These are phyloP conservation scores for Lamellibrachia luymesi DNA, from an alignment of 1,140 invertebrate species.

Conservation along the genomic window DNA sequence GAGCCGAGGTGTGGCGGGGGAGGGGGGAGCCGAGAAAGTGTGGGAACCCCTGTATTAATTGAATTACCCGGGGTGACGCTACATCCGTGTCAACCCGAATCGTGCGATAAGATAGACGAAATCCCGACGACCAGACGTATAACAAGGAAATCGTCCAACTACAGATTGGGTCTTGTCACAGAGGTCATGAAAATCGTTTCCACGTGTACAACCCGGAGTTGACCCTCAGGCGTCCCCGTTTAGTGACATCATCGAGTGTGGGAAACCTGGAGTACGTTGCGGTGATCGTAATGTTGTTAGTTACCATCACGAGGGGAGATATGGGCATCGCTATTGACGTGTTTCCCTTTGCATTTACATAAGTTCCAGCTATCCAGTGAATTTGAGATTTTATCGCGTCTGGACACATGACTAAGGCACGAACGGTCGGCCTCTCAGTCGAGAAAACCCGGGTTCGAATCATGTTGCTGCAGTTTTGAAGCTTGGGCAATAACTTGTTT, in stretches of 20 bases:
- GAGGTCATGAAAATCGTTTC: background rate
- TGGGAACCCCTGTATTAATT: background rate
- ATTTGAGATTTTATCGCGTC: too few species aligned
- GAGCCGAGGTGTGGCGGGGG: too few species aligned
- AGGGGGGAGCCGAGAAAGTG: background rate
- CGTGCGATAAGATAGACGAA: background rate
- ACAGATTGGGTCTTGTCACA: background rate
- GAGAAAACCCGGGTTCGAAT: too few species aligned
- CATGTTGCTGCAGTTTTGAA: too few species aligned
- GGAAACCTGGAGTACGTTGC: background rate
- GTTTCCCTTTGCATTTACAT: too few species aligned
- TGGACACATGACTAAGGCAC: too few species aligned
- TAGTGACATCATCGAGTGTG: background rate
- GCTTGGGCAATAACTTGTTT: too few species aligned
- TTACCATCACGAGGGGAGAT: too few species aligned
- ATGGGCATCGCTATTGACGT: too few species aligned
- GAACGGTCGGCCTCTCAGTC: too few species aligned
- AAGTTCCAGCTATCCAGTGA: too few species aligned
- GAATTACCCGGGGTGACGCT: background rate
- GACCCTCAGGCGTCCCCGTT: background rate
- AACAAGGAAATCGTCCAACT: background rate
- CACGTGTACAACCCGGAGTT: background rate
- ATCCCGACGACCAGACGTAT: background rate
- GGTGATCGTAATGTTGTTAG: background rate
- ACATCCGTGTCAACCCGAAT: background rate